Conservation (phyloP, 1,140 invertebrate genomes). For the Hylaeus anthracinus region DNA sequence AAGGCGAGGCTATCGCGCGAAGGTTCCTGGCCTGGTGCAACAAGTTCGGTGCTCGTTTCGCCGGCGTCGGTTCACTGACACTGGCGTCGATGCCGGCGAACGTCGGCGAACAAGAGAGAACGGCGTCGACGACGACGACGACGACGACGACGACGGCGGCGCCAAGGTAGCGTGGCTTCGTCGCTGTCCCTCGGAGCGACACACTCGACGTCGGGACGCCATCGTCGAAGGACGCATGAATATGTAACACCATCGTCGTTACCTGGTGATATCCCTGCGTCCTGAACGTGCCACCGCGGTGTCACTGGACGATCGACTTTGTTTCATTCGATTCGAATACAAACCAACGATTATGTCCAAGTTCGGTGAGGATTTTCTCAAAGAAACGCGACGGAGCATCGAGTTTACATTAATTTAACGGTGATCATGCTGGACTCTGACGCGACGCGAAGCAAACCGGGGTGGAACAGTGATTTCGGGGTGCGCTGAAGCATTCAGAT, state of each 20-base stretch:
- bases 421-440: no score
- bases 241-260: slow-evolving; percentile 67
- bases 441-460: no score
- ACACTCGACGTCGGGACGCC: slow-evolving; percentile 79
- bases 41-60: slow-evolving; percentile 72
- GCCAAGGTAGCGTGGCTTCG: slow-evolving; percentile 49
- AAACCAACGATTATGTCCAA: not conserved
- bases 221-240: slow-evolving; percentile 79
- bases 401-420: no score
- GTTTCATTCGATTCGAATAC: no score
- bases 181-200: slow-evolving; percentile 50
- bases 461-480: no score
- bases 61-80: slow-evolving; percentile 77
- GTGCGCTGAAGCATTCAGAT: not conserved
- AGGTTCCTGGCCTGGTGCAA: slow-evolving; percentile 67
- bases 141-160: slow-evolving; percentile 66
- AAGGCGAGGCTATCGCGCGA: slow-evolving; percentile 54
- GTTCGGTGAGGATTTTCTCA: not conserved
- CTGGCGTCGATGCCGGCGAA: slow-evolving; percentile 59
- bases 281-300: slow-evolving; percentile 8
- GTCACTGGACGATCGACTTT: no score
- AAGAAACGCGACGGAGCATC: not conserved
- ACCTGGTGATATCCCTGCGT: slow-evolving; percentile 12
- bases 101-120: slow-evolving; percentile 34
- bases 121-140: slow-evolving; percentile 60